A percentile compares a stretch with the other conserved stretches of the same genome.
These are phyloP conservation scores for Hydraecia micacea DNA, from an alignment of 2,888 invertebrate genomes.

Conservation along the genomic window DNA sequence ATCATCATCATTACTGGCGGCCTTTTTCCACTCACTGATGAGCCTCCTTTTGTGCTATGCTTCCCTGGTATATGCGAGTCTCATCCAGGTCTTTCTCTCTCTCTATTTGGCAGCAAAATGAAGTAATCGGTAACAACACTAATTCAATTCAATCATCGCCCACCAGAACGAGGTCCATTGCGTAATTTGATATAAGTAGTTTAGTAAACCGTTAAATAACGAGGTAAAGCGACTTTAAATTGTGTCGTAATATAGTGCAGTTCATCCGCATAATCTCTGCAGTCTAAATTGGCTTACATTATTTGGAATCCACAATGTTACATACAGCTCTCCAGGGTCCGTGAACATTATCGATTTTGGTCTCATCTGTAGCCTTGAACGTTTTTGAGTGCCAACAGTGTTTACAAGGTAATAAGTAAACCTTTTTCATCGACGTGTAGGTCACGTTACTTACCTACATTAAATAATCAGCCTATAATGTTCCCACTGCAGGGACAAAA, in stretches of 20 bases:
- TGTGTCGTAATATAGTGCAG: background rate
- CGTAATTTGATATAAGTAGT: conserved; percentile 5
- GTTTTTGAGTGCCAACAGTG: conserved; percentile 11
- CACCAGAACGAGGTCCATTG: conserved; percentile 1
- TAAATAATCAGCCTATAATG: background rate
- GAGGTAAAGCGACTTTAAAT: conserved; percentile 13
- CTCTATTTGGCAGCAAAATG: background rate
- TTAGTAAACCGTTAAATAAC: conserved; percentile 13
- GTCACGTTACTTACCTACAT: background rate
- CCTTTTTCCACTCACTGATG: too few species aligned
- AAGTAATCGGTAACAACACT: background rate
- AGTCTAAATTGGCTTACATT: conserved; percentile 14
- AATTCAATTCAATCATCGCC: background rate
- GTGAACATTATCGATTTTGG: conserved; percentile 20
- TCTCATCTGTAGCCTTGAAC: conserved; percentile 5
- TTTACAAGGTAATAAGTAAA: background rate
- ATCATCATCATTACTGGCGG: background rate
- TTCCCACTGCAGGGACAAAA: too few species aligned
- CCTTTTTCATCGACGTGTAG: background rate
- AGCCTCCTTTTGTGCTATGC: background rate
- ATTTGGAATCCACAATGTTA: conserved; percentile 14
- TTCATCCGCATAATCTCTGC: conserved; percentile 4
- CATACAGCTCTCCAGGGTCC: background rate
- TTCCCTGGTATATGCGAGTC: background rate
- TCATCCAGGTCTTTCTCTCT: background rate